Evolutionary conservation across 92 coral and sea anemone genomes (phyloP), one percentile per base, ranked within the genome.

Genomic region (Virgularia gustaviana): DNA sequence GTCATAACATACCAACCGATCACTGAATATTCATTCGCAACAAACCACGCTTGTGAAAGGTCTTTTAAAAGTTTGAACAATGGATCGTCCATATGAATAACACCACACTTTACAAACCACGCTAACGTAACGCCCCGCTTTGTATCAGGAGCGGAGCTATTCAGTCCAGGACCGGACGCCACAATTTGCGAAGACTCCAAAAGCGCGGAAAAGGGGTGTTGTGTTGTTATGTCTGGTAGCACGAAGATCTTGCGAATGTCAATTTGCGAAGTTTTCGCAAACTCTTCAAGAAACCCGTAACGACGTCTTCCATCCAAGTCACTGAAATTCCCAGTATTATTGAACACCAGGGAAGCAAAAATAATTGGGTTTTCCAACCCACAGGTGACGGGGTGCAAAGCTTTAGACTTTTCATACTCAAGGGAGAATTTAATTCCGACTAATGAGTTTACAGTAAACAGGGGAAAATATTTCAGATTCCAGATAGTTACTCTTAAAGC

Each of bases 1-100:
- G 96, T 87, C 31, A 87, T 80, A 22, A 89, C 73, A 75, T 89
- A 95, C 99, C 99, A 89, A 6, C 99, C 94, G 31, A 89, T 80
- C 11, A 90, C 86, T 35, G 90, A 88, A 57, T 58, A 66, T 2
- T 66, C 63, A 9, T 78, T 44, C 45, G 86, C 83, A 3, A 82
- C 75, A 20, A 85, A 81, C 22, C 92, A 91, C 80, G 87, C 89
- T 65, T 87, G 86, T 0, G 96, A 80, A 35, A 35, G 77, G 31
- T 81, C 41, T 42, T 85, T 85, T 31, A 94, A 90, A 18, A 58
- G 73, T 31, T 78, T 72, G 18, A 94, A 45, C 10, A 78, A 76
- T 0, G 83, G 63, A 52, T 81, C 76, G 47, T 81, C 71, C 33
- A 87, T 81, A 64, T 67, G 86, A 38, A 94, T 33, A 3, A 91